Evolutionary conservation across 92 coral and sea anemone genomes (phyloP).

Genomic region (Zoanthus gigantus): DNA sequence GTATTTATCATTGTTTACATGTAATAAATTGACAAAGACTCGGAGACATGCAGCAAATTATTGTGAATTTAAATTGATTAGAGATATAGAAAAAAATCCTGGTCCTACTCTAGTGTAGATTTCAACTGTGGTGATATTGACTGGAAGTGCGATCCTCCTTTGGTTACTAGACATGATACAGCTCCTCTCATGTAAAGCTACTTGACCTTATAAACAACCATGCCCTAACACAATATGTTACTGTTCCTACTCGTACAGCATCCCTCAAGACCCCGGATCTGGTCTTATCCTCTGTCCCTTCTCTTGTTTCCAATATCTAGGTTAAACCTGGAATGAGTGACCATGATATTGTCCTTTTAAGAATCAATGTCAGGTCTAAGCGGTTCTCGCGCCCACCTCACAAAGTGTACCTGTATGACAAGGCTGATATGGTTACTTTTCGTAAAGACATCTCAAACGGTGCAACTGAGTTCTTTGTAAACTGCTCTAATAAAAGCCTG

Average conservation of each 20-base stretch:
- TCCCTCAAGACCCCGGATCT: constrained; percentile 62
- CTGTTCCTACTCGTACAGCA: constrained; percentile 58
- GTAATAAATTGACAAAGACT: too few relatives aligned
- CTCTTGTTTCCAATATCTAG: constrained; percentile 57
- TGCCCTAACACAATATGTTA: constrained; percentile 44
- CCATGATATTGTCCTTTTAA: constrained; percentile 58
- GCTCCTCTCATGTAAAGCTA: constrained; percentile 46
- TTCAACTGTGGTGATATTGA: constrained; percentile 57
- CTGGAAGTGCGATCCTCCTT: constrained; percentile 58
- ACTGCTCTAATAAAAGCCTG: constrained; percentile 33
- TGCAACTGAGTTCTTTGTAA: constrained; percentile 42
- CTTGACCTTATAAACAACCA: constrained; percentile 38
- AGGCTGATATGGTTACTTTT: constrained; percentile 43
- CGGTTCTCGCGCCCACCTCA: constrained; percentile 54
- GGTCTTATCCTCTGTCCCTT: constrained; percentile 65
- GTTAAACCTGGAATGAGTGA: constrained; percentile 68
- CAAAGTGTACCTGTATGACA: constrained; percentile 52
- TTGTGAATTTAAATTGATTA: too few relatives aligned
- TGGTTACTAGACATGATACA: constrained; percentile 43
- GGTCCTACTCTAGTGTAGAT: constrained; percentile 20
- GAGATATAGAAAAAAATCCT: too few relatives aligned
- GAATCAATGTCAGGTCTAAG: constrained; percentile 50
- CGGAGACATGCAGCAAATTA: too few relatives aligned
- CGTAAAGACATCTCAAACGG: constrained; percentile 46
- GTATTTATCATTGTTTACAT: too few relatives aligned